These are phyloP conservation scores for Oryzias curvinotus DNA, from an alignment of 2,113 vertebrate genomes.

Conservation along the genomic window DNA sequence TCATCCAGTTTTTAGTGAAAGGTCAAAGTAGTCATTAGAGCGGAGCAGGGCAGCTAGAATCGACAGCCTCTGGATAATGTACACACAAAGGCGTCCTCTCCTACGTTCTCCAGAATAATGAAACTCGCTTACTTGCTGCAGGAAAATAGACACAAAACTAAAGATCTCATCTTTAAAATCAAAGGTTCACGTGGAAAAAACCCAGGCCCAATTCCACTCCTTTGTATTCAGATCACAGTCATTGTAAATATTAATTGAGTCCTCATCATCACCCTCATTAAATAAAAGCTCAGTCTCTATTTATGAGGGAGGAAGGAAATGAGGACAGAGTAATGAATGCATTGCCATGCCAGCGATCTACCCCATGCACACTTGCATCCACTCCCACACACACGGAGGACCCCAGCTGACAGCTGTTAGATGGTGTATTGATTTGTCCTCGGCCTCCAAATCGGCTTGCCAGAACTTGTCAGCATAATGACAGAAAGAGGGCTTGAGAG, in stretches of 20 bases:
- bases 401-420: slow-evolving; percentile 65
- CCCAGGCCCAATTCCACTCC: background rate
- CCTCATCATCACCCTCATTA: slow-evolving; percentile 19
- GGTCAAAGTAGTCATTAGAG: slow-evolving; percentile 66
- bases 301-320: slow-evolving; percentile 4
- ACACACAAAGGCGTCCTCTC: slow-evolving; percentile 9
- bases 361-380: slow-evolving; percentile 20
- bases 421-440: slow-evolving; percentile 70
- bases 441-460: slow-evolving; percentile 43
- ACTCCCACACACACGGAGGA: slow-evolving; percentile 30
- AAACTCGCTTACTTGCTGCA: too few species aligned
- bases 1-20: slow-evolving; percentile 63
- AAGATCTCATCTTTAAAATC: too few species aligned
- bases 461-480: slow-evolving; percentile 67
- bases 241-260: slow-evolving; percentile 42
- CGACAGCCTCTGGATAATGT: slow-evolving; percentile 35
- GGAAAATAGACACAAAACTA: too few species aligned
- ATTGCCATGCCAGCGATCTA: slow-evolving; percentile 32
- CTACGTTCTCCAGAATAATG: background rate
- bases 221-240: slow-evolving; percentile 11
- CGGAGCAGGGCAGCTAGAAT: slow-evolving; percentile 30
- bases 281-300: slow-evolving; percentile 5
- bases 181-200: background rate
- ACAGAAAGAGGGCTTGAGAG: slow-evolving; percentile 39
- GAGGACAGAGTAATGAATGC: slow-evolving; percentile 49